A percentile compares a stretch with the other conserved stretches of the same genome.
Conservation (phyloP, 2,113 vertebrate genomes). For the Myanophis thanlyinensis region DNA sequence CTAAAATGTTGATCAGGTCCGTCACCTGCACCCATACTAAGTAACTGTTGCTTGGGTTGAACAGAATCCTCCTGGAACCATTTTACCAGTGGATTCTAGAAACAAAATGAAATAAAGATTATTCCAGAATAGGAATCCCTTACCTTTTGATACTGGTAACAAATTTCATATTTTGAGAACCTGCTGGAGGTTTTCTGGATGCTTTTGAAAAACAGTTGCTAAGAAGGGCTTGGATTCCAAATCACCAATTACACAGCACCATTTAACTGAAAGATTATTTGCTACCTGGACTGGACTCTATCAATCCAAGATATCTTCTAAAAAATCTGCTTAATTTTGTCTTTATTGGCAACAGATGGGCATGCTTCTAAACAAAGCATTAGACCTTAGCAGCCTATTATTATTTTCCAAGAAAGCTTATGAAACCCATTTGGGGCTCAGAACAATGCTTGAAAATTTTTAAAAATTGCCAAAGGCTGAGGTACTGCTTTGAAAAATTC, state of each 20-base stretch:
- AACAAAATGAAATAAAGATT: background rate
- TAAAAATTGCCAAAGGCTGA: background rate
- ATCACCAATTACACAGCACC: background rate
- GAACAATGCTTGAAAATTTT: background rate
- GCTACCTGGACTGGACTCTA: background rate
- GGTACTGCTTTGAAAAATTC: background rate
- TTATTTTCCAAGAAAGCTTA: background rate
- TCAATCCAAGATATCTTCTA: background rate
- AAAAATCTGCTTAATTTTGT: background rate
- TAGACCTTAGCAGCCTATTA: background rate
- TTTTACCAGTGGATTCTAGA: slow-evolving; percentile 56
- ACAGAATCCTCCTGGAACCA: slow-evolving; percentile 53
- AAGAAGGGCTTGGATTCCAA: background rate
- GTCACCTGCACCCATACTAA: background rate
- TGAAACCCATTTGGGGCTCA: background rate
- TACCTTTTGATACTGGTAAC: background rate
- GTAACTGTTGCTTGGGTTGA: slow-evolving; percentile 47
- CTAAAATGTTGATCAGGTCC: background rate
- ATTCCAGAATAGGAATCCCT: background rate
- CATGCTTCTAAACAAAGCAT: background rate
- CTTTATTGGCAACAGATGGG: background rate
- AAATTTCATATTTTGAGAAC: background rate
- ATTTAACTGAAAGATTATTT: background rate
- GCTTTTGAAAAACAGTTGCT: background rate
- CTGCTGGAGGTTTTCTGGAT: background rate